Evolutionary conservation across 2,113 vertebrate genomes (phyloP).

Genomic region (Leptodactylus fuscus): DNA sequence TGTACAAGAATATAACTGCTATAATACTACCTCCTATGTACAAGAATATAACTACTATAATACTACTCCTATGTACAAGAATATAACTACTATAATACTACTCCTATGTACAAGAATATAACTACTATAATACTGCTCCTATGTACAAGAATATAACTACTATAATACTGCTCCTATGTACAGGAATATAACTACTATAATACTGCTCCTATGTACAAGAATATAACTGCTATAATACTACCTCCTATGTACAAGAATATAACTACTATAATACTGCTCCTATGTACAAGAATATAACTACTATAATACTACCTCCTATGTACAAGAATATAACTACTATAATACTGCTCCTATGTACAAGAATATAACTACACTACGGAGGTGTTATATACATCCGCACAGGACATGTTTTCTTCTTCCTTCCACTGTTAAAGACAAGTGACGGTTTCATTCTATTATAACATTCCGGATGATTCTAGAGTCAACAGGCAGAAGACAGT

Average conservation of each 20-base stretch:
- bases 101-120: too few species aligned
- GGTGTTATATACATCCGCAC: background rate
- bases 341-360: background rate
- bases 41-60: too few species aligned
- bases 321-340: too few species aligned
- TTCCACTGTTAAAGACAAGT: background rate
- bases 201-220: background rate
- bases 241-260: background rate
- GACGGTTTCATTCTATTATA: background rate
- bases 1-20: background rate
- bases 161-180: background rate
- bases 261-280: background rate
- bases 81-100: too few species aligned
- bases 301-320: too few species aligned
- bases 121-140: too few species aligned
- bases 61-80: too few species aligned
- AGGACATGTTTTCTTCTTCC: background rate
- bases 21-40: background rate
- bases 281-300: too few species aligned
- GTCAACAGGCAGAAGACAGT: background rate
- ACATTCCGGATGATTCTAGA: background rate
- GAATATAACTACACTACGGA: background rate
- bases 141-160: too few species aligned
- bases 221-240: constrained; percentile 4
- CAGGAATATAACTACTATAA: constrained; percentile 5